phyloP scores from a whole-genome alignment of 2,113 vertebrate species.

The Barnardius zonarius region DNA sequence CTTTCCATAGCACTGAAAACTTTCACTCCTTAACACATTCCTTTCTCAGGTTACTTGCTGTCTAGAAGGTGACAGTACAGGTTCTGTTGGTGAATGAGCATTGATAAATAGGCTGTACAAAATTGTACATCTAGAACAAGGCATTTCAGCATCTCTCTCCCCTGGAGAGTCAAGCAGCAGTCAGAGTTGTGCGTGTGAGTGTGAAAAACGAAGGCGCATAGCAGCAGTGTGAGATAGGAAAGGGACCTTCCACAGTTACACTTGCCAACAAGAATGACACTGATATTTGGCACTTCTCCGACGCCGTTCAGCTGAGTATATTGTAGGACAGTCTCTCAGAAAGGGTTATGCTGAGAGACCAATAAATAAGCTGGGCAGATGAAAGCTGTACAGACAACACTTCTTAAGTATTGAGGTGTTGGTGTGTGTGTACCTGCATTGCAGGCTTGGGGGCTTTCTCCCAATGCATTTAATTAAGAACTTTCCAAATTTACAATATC shows the following conservation, averaged over 20 bases:
- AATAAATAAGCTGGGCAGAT: neutral
- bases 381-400: neutral
- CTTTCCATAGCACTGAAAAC: neutral
- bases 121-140: neutral
- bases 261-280: neutral
- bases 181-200: neutral
- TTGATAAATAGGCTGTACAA: neutral
- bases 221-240: neutral
- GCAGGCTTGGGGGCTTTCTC: neutral
- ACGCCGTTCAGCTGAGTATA: neutral
- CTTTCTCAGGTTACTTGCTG: neutral
- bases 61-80: neutral
- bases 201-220: neutral
- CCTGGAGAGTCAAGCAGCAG: conserved; percentile 1
- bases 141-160: neutral
- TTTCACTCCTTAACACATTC: neutral
- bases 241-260: neutral
- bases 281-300: neutral
- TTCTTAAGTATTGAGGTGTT: neutral
- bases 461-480: neutral
- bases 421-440: neutral
- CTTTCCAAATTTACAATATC: neutral
- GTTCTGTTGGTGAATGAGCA: neutral
- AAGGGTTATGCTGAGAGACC: neutral
- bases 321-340: neutral